Evolutionary conservation across 2,888 invertebrate genomes (phyloP), one percentile per base, ranked within the genome.

Genomic region (Crossocerus cetratus): DNA sequence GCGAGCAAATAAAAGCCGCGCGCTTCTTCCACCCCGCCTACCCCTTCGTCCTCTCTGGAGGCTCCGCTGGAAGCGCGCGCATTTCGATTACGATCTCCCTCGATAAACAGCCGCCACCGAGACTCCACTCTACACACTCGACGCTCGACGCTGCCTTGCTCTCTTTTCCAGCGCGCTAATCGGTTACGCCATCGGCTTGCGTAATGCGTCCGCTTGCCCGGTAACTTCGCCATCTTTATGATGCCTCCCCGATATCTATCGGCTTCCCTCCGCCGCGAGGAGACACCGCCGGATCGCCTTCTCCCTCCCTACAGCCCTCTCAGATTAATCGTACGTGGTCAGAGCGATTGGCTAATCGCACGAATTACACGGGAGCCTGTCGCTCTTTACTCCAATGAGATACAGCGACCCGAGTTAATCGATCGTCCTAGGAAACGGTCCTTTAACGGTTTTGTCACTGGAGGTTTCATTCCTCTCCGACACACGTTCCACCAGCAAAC

Each of bases 51-150:
- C 32, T 32, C 32, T 32, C 8, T 32, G n/a, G n/a, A 32, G 44
- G 14, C 67, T 32, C n/a, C n/a, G 76, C 3, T 56, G 68, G 64
- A 64, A 66, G 61, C 32, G 8, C 32, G 8, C 32, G 11, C 54
- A 69, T 63, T 73, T 73, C 74, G 75, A 74, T 75, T 61, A 61
- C 65, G 23, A 75, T 75, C 66, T 43, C 16, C 22, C 8, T 18
- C 64, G 62, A 55, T 55, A 64, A 54, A 11, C 43, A 72, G 49
- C 49, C 49, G 49, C 14, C 14, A 4, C 49, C 49, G 49, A 4
- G 3, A n/a, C 11, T 11, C 0, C n/a, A 32, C 32, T 5, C 32
- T 8, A 32, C 32, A 32, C 8, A 32, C 32, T 32, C 32, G 11
- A 43, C 5, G 4, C 14, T 16, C 49, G 14, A 14, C 49, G 1